phyloP scores from a whole-genome alignment of 2,113 vertebrate species.

The Cathartes aura region DNA sequence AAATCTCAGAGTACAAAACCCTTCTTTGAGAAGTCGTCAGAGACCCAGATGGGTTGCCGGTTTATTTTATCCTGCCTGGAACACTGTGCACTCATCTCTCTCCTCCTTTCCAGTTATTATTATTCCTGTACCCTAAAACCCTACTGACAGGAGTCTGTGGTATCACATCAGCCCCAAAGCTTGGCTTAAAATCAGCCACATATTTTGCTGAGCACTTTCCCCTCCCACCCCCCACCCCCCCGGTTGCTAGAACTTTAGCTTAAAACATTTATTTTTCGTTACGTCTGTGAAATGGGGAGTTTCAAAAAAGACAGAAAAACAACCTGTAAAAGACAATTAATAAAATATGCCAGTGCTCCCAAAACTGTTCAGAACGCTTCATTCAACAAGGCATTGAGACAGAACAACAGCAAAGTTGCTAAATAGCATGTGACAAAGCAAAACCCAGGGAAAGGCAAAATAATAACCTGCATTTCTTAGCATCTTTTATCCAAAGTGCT shows the following conservation, averaged over 20 bases:
- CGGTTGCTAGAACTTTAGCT: neutral
- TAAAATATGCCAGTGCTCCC: neutral
- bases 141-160: neutral
- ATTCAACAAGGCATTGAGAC: neutral
- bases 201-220: neutral
- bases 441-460: neutral
- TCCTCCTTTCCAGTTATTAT: neutral
- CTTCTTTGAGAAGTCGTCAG: conserved; percentile 35
- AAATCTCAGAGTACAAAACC: neutral
- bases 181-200: neutral
- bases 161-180: neutral
- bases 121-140: neutral
- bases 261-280: neutral
- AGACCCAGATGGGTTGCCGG: neutral
- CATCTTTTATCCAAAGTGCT: neutral
- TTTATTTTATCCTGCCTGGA: conserved; percentile 10
- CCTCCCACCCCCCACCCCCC: neutral
- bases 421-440: neutral
- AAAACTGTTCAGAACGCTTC: neutral
- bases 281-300: neutral
- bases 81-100: neutral
- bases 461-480: neutral
- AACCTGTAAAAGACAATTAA: conserved; percentile 21
- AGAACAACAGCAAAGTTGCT: neutral
- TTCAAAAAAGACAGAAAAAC: neutral